phyloP scores from a whole-genome alignment of 2,888 invertebrate genomes.

The Eupsilia transversa region DNA sequence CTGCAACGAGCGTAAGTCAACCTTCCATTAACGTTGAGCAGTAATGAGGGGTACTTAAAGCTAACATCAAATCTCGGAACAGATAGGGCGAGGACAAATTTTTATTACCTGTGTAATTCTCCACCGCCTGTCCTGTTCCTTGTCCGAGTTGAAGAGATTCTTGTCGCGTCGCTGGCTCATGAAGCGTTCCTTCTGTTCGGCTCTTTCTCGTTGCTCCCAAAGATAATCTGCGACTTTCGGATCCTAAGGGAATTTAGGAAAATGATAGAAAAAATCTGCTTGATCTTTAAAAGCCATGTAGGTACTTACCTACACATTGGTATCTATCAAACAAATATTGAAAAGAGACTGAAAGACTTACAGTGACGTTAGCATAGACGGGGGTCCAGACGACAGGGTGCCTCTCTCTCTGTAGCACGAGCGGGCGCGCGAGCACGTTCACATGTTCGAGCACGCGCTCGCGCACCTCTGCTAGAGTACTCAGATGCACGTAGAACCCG shows the following conservation, averaged over 20 bases:
- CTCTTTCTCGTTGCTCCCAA: conserved; percentile 96
- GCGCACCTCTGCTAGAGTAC: conserved; percentile 98
- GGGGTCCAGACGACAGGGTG: conserved; percentile 99
- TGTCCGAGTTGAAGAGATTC: conserved; percentile 91
- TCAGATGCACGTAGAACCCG: conserved; percentile 98
- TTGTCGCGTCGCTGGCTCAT: conserved; percentile 92
- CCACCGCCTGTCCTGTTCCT: conserved; percentile 92
- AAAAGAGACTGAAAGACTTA: conserved; percentile 80
- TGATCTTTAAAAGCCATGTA: background rate
- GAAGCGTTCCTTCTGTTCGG: conserved; percentile 94
- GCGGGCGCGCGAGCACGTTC: conserved; percentile 98
- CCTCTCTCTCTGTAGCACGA: conserved; percentile 95
- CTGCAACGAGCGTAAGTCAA: conserved; percentile 75
- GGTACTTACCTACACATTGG: too few relatives aligned
- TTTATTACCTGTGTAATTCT: conserved; percentile 83
- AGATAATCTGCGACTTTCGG: conserved; percentile 97
- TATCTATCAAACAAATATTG: background rate
- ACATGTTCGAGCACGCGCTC: conserved; percentile 99
- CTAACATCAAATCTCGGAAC: conserved; percentile 30
- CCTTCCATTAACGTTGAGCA: conserved; percentile 34
- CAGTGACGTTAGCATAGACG: conserved; percentile 97
- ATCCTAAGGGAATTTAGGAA: conserved; percentile 89
- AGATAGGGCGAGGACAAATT: background rate
- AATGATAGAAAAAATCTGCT: background rate
- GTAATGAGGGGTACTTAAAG: conserved; percentile 33